Percentiles rank a stretch among this genome's conserved stretches.
Conservation (phyloP, 2,113 vertebrate species). For the Anthoscopus minutus region DNA sequence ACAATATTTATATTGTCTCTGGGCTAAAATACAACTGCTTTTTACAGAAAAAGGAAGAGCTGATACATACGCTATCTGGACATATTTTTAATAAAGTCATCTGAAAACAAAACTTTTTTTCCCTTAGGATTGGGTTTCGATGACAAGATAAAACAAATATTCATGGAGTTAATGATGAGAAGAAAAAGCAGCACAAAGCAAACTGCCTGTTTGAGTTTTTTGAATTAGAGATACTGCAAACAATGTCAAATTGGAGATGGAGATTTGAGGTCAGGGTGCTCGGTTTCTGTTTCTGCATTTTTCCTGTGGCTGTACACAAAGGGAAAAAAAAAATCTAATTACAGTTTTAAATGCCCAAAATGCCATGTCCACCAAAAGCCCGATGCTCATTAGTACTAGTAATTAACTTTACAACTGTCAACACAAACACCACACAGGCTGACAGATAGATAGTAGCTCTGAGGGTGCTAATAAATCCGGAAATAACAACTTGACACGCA, state of each 20-base stretch:
- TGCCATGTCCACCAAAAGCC: constrained; percentile 83
- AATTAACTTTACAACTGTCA: constrained; percentile 91
- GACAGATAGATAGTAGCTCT: constrained; percentile 80
- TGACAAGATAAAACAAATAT: constrained; percentile 25
- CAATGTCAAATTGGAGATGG: constrained; percentile 39
- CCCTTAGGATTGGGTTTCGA: neutral
- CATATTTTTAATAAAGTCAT: neutral
- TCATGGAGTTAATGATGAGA: constrained; percentile 25
- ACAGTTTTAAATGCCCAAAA: constrained; percentile 83
- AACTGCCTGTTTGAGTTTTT: constrained; percentile 32
- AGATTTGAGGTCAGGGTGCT: constrained; percentile 20
- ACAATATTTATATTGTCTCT: neutral
- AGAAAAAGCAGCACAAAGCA: constrained; percentile 40
- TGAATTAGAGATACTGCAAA: constrained; percentile 58
- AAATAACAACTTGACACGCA: constrained; percentile 85
- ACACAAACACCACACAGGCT: constrained; percentile 78
- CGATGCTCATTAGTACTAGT: constrained; percentile 84
- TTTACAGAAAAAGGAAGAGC: neutral
- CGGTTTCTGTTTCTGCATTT: constrained; percentile 11
- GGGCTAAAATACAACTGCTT: neutral
- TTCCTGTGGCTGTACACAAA: constrained; percentile 50
- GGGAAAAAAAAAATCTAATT: constrained; percentile 71
- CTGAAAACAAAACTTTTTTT: neutral
- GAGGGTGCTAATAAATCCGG: constrained; percentile 84
- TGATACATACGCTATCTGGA: neutral